Conservation (phyloP, 2,113 vertebrate species). For the Merops nubicus region DNA sequence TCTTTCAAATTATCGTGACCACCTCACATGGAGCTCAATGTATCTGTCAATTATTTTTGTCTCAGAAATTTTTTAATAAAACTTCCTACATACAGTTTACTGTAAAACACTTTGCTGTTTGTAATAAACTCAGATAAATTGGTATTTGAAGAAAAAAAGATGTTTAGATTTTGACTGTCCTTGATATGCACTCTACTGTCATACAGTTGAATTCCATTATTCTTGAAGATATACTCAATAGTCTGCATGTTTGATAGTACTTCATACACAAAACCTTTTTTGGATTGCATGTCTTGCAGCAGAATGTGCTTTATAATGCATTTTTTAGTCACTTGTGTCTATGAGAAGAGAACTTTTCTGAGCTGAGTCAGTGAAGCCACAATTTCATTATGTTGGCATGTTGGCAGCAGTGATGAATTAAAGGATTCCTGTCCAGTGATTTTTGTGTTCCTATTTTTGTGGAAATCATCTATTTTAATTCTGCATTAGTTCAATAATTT, state of each 20-base stretch:
- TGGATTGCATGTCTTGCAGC: background rate
- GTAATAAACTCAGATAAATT: background rate
- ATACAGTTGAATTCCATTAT: background rate
- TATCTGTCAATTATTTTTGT: slow-evolving; percentile 27
- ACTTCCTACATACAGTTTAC: background rate
- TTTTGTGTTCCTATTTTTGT: background rate
- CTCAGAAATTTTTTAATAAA: background rate
- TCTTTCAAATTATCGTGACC: slow-evolving; percentile 32
- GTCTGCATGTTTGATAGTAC: background rate
- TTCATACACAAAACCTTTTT: background rate
- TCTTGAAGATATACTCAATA: background rate
- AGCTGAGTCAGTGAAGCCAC: background rate
- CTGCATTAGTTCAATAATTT: background rate
- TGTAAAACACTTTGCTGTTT: background rate
- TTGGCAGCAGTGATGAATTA: background rate
- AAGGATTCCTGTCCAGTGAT: background rate
- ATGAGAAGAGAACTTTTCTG: background rate
- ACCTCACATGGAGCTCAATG: slow-evolving; percentile 10
- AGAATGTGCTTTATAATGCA: background rate
- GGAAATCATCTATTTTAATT: background rate
- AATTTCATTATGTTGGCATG: background rate
- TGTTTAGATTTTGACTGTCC: background rate
- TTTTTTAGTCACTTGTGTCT: background rate
- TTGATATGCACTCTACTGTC: background rate
- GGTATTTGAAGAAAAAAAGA: background rate